Percentiles rank a stretch among this genome's conserved stretches.
Evolutionary conservation across 2,888 invertebrate species (phyloP).

Genomic region (Hetaerina titia): DNA sequence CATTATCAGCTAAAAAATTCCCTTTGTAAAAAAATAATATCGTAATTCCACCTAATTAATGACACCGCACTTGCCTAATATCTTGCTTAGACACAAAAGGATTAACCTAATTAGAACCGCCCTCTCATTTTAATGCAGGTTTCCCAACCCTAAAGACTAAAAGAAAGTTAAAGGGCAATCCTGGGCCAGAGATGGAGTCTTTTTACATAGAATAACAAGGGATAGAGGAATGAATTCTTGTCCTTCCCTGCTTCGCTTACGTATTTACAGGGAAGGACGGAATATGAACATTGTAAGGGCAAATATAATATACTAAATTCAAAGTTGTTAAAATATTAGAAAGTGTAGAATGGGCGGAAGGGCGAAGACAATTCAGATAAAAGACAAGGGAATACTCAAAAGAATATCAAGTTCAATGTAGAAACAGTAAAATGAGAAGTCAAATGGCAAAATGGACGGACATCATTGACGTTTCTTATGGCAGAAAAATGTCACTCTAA

Average conservation of each 20-base stretch:
- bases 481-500: too few relatives aligned
- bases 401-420: too few relatives aligned
- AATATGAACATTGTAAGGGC: not conserved
- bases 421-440: too few relatives aligned
- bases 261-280: not conserved
- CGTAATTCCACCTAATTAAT: not conserved
- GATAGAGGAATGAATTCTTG: not conserved
- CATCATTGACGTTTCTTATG: too few relatives aligned
- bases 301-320: not conserved
- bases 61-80: not conserved
- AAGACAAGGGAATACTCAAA: too few relatives aligned
- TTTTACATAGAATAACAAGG: not conserved
- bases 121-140: not conserved
- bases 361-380: not conserved
- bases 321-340: not conserved
- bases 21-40: not conserved
- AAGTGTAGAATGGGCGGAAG: not conserved
- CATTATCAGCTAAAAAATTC: not conserved
- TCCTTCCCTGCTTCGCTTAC: not conserved
- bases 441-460: too few relatives aligned
- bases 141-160: not conserved
- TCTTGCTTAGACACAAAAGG: not conserved
- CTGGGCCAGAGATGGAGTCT: not conserved
- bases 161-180: not conserved
- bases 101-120: not conserved